Evolutionary conservation across 1,140 invertebrate genomes (phyloP), one percentile per base, ranked within the genome.

Genomic region (Archivesica marissinica): DNA sequence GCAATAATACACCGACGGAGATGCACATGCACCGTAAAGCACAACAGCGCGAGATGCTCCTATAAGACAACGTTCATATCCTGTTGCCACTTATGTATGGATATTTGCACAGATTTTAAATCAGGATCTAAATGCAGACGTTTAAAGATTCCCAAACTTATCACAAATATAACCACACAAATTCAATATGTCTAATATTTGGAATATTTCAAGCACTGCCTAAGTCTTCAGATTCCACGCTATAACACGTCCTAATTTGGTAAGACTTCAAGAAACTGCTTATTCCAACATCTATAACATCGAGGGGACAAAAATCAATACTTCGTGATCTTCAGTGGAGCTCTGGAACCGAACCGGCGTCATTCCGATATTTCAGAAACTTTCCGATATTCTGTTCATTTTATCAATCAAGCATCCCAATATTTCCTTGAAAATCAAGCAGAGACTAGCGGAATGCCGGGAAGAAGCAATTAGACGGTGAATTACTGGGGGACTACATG

Each of bases 191-290:
- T 64, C 23, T 35, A 25, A 17, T 15, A 35, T 35, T 64, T 15
- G 30, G 28, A 17, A 35, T 11, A 13, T 30, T 7, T 64, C 59
- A 28, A 64, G 38, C 7, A 25, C 30, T 64, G 1, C 30, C n/a
- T n/a, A n/a, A n/a, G n/a, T n/a, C n/a, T n/a, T n/a, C 59, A 64
- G 59, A 64, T 64, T 64, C 59, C 59, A 64, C 59, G 59, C 59
- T 1, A 33, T 64, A 35, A 64, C 59, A 64, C 59, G 59, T 64
- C 59, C 59, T 64, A 64, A 64, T 64, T 64, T 64, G 59, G 59
- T 64, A 64, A 64, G 59, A 64, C 33, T 64, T 64, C 59, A 64
- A n/a, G 30, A 64, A 33, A 64, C 59, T 64, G 59, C 38, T 64
- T 64, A 64, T 64, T 64, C 59, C 13, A 33, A 64, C 59, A 64